These are phyloP conservation scores for Leptinotarsa texana DNA, from an alignment of 1,140 invertebrate genomes.

Conservation along the genomic window DNA sequence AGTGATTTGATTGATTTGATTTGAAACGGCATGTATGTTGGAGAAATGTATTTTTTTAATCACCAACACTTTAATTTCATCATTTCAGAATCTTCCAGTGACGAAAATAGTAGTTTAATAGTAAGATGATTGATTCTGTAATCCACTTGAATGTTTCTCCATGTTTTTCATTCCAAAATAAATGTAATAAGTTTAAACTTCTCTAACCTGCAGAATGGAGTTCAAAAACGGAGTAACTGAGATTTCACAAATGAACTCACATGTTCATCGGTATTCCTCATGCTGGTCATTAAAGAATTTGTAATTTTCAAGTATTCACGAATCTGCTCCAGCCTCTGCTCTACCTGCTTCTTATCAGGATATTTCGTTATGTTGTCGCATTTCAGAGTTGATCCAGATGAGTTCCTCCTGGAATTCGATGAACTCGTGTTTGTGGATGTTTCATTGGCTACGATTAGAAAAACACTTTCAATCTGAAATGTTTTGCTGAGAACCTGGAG, in stretches of 20 bases:
- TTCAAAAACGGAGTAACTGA: background rate
- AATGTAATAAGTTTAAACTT: too few relatives aligned
- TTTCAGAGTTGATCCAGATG: slow-evolving; percentile 48
- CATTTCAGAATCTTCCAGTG: slow-evolving; percentile 79
- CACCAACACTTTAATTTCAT: background rate
- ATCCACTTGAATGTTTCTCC: too few relatives aligned
- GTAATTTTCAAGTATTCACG: slow-evolving; percentile 56
- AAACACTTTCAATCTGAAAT: too few relatives aligned
- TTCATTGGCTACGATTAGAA: too few relatives aligned
- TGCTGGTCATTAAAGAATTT: slow-evolving; percentile 53
- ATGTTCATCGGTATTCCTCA: slow-evolving; percentile 55
- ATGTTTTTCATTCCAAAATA: too few relatives aligned
- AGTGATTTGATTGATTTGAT: too few relatives aligned
- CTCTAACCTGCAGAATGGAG: too few relatives aligned
- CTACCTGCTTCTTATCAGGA: slow-evolving; percentile 55
- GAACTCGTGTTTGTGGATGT: slow-evolving; percentile 25
- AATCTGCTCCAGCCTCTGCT: slow-evolving; percentile 55
- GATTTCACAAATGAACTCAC: slow-evolving; percentile 38
- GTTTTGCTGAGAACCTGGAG: too few relatives aligned
- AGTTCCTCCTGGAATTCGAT: slow-evolving; percentile 49
- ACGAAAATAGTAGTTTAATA: slow-evolving; percentile 75
- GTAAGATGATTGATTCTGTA: too few relatives aligned
- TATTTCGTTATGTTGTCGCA: slow-evolving; percentile 55
- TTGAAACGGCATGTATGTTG: slow-evolving; percentile 90
- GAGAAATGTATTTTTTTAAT: background rate